Evolutionary conservation across 2,888 invertebrate species (phyloP), one percentile per base, ranked within the genome.

Genomic region (Drosophila prostipennis): DNA sequence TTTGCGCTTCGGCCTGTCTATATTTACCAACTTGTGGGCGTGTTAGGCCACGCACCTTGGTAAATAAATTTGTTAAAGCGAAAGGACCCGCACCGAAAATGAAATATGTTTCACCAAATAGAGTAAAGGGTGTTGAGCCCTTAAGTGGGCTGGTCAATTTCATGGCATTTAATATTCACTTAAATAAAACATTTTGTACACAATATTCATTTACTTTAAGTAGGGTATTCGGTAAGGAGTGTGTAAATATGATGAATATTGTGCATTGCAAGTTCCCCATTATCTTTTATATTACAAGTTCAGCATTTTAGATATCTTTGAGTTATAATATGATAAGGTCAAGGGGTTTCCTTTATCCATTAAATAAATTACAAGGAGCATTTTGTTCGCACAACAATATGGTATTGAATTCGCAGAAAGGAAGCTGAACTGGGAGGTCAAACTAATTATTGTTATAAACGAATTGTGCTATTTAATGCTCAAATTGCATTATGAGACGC

Each of bases 121-220:
- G 60, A 36, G 58, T 49, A 57, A 80, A 61, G 56, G 51, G 56
- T 57, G 70, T 36, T 53, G 37, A 37, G 51, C 29, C 43, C 43
- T 14, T 65, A 39, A 45, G 70, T 64, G 48, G 48, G 54, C 26
- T 53, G 59, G 26, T 59, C 76, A 53, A 77, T 82, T 78, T 83
- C 61, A 56, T 65, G 67, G 63, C 81, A 83, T 82, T 86, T 86
- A 83, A 83, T 78, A 86, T 82, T 83, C 81, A 82, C 78, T 82
- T 82, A 86, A 86, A 83, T 80, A 78, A 86, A 76, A 82, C 80
- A 82, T 82, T 82, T 77, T 69, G 72, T 70, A 36, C 36, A 16
- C 72, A 43, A 69, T 72, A 67, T 58, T 63, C 67, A 73, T 81
- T 75, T 80, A 48, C 67, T 42, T 19, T 65, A 77, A 65, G 70